phyloP scores from a whole-genome alignment of 2,113 vertebrate species.

The Passer domesticus region DNA sequence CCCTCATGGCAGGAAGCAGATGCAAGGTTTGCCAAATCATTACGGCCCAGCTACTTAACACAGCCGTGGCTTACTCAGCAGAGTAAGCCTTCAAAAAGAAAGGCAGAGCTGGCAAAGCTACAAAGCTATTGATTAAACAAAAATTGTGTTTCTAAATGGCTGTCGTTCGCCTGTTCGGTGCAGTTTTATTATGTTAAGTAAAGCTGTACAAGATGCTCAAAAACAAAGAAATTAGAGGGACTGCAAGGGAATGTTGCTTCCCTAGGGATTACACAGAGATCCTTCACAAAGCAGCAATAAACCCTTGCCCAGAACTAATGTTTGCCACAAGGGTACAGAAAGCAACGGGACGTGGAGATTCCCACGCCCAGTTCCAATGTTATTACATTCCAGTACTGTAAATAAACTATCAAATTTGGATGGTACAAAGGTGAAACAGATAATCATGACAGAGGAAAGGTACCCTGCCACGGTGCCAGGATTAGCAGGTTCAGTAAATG shows the following conservation, averaged over 20 bases:
- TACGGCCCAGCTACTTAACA: conserved; percentile 53
- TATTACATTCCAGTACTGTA: background rate
- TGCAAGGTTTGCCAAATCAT: conserved; percentile 63
- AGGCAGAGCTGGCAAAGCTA: conserved; percentile 50
- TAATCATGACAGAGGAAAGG: fast-evolving
- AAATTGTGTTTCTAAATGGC: conserved; percentile 29
- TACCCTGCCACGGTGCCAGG: background rate
- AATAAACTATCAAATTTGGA: background rate
- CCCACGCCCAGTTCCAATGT: background rate
- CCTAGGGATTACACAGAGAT: conserved; percentile 2
- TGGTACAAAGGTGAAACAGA: background rate
- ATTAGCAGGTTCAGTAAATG: background rate
- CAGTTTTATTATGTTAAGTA: conserved; percentile 15
- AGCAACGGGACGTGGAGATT: background rate
- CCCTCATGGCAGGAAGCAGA: conserved; percentile 24
- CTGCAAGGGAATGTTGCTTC: conserved; percentile 4
- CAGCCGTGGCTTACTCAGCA: conserved; percentile 64
- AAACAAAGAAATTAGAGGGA: conserved; percentile 14
- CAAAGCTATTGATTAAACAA: conserved; percentile 48
- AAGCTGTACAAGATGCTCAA: conserved; percentile 42
- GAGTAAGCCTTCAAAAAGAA: conserved; percentile 31
- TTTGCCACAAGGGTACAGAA: background rate
- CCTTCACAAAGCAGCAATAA: background rate
- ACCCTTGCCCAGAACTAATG: background rate
- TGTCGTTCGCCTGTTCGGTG: background rate